phyloP scores from a whole-genome alignment of 2,888 invertebrate genomes.

The Nemurella pictetii region DNA sequence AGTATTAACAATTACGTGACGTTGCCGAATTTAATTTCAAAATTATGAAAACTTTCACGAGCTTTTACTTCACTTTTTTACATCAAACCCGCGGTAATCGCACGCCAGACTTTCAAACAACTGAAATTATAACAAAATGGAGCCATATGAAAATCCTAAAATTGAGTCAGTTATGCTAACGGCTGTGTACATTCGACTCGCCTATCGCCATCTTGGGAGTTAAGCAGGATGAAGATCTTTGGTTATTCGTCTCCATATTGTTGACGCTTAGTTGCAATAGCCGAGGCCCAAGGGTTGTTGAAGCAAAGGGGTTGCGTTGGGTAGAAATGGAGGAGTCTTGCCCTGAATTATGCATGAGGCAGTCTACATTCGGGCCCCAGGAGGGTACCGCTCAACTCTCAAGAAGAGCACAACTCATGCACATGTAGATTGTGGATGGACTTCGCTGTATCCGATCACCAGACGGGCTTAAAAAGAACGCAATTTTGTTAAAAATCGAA shows the following conservation, averaged over 20 bases:
- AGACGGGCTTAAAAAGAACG: not conserved
- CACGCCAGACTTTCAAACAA: not conserved
- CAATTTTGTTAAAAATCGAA: not conserved
- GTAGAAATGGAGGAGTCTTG: not conserved
- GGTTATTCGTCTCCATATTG: constrained; percentile 40
- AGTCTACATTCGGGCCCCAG: constrained; percentile 25
- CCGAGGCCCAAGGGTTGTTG: constrained; percentile 22
- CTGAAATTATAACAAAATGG: not conserved
- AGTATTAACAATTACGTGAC: not conserved
- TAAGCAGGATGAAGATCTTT: constrained; percentile 11
- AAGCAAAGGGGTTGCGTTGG: constrained; percentile 5
- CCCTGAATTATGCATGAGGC: constrained; percentile 29
- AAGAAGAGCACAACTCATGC: constrained; percentile 17
- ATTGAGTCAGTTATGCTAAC: not conserved
- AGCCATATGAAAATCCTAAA: not conserved
- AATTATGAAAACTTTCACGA: not conserved
- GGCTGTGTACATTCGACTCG: not conserved
- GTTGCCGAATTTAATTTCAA: not conserved
- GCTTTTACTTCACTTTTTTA: not conserved
- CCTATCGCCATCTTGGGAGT: constrained; percentile 27
- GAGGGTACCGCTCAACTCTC: not conserved
- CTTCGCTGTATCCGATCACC: not conserved
- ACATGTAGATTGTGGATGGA: not conserved
- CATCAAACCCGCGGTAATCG: not conserved
- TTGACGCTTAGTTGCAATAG: constrained; percentile 39